Base-by-base conservation (phyloP, 1,140 invertebrate genomes). In the Latrodectus geometricus region DNA sequence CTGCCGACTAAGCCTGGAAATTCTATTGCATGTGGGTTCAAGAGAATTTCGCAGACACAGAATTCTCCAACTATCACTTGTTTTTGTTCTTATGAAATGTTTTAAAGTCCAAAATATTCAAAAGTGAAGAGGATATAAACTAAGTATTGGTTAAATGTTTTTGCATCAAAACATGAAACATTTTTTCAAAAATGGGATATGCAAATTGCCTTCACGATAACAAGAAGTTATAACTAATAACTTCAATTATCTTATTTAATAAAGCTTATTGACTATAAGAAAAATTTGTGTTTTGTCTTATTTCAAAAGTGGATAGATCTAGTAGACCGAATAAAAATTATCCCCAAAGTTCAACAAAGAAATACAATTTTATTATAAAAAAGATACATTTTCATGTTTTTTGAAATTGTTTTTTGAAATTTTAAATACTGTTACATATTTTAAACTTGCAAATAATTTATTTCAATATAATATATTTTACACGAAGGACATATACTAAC, bases 11-110 rank as follows among this genome's bases (percentile, higher is more conserved):
- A 90, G 89, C 69, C 92, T 90, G 91, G 90, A 92, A 81, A 88
- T 91, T 89, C 91, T 93, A n/a, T 76, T 88, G 74, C 91, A 92
- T 90, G 91, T 91, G 89, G 91, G 91, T 76, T 92, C n/a, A n/a
- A n/a, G n/a, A n/a, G n/a, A n/a, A 91, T 89, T 90, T 88, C 87
- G 91, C 90, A 78, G 91, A 92, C 88, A 66, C 92, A 9, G 90
- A 91, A 87, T 90, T 91, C 88, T 90, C 89, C 83, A 91, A 92
- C 73, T 92, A 88, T 86, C 90, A 91, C 84, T 88, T 92, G 65
- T 92, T 92, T 70, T 15, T 69, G 3, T 74, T 78, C 9, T 66
- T 90, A n/a, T 79, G 52, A 68, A 75, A 86, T 83, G 86, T 83
- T 73, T 78, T 89, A 14, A 83, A 74, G 15, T 76, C 54, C 49